These are phyloP conservation scores for Chaetogeoica ovagalla DNA, from an alignment of 2,888 invertebrate genomes.

Conservation along the genomic window DNA sequence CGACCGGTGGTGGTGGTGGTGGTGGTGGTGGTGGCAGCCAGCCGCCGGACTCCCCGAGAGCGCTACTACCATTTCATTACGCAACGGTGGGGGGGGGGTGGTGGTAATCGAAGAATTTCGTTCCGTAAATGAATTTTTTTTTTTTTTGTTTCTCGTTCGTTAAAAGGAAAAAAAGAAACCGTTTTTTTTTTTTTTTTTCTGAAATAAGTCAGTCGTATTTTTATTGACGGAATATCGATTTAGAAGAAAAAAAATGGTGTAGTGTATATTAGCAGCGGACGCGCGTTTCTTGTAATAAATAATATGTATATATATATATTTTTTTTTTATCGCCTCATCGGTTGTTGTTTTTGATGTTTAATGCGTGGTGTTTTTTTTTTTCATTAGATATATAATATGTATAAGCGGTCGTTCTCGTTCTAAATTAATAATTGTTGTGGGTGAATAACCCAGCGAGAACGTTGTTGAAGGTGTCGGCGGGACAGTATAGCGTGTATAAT, in stretches of 20 bases:
- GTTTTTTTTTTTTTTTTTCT: background rate
- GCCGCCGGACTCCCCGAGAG: background rate
- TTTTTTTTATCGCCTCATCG: slow-evolving; percentile 17
- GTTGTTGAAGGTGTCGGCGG: slow-evolving; percentile 38
- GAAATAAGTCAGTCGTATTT: background rate
- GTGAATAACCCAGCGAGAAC: slow-evolving; percentile 52
- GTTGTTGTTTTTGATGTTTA: background rate
- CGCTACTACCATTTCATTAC: background rate
- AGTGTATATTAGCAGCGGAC: background rate
- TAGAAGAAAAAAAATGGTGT: background rate
- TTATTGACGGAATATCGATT: background rate
- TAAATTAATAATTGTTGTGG: slow-evolving; percentile 52
- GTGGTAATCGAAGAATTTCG: background rate
- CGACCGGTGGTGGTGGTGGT: background rate
- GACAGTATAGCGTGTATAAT: slow-evolving; percentile 32
- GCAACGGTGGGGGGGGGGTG: too few species aligned
- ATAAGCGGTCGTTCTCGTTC: slow-evolving; percentile 44
- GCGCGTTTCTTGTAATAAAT: slow-evolving; percentile 8
- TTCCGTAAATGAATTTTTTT: background rate
- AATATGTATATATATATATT: too few species aligned
- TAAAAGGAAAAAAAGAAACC: background rate
- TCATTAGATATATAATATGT: background rate
- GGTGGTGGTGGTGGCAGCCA: background rate
- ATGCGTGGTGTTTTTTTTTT: slow-evolving; percentile 1
- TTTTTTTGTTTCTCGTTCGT: background rate